phyloP scores from a whole-genome alignment of 1,140 invertebrate species.

The Colletes gigas region DNA sequence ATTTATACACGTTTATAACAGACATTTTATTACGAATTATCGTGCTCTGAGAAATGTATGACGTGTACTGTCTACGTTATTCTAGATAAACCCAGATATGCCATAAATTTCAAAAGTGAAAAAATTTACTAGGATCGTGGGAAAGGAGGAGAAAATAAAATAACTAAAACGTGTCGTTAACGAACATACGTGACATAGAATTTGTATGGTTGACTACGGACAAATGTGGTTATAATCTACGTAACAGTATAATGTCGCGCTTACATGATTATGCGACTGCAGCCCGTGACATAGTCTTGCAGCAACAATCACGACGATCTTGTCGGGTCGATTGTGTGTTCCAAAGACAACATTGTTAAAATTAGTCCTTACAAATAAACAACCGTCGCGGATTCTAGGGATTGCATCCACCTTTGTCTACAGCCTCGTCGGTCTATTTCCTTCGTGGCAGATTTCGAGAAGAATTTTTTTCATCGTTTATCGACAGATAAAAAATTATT shows the following conservation, averaged over 20 bases:
- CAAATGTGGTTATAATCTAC: slow-evolving; percentile 16
- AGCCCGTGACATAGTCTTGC: neutral
- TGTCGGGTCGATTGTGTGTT: neutral
- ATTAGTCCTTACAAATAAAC: neutral
- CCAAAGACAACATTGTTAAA: neutral
- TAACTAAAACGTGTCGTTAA: neutral
- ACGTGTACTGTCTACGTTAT: too few relatives aligned
- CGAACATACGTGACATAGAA: neutral
- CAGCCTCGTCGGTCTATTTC: too few relatives aligned
- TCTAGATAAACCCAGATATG: too few relatives aligned
- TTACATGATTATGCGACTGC: neutral
- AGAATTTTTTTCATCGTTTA: too few relatives aligned
- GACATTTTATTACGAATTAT: neutral
- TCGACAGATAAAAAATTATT: neutral
- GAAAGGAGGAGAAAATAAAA: neutral
- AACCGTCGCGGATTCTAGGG: too few relatives aligned
- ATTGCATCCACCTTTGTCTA: neutral
- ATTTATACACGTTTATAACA: too few relatives aligned
- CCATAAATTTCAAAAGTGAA: neutral
- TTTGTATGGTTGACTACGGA: slow-evolving; percentile 29
- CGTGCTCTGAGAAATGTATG: neutral
- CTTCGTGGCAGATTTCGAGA: too few relatives aligned
- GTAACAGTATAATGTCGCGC: slow-evolving; percentile 12
- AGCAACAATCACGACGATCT: slow-evolving; percentile 13
- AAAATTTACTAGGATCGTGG: neutral